These are phyloP conservation scores for Sardina pilchardus DNA, from an alignment of 2,113 vertebrate species.

Conservation along the genomic window DNA sequence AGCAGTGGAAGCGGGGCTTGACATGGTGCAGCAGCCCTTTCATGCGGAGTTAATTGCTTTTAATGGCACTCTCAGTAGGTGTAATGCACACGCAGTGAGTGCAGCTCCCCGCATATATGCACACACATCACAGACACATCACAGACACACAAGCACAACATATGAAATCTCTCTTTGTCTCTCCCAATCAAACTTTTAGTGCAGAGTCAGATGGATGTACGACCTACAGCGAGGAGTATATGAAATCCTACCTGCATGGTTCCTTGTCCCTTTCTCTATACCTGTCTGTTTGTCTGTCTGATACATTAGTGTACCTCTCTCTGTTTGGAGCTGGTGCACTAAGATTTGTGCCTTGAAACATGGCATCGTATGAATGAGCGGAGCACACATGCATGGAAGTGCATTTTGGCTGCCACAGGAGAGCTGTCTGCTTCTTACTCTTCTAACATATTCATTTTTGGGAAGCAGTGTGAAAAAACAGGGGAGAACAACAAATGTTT, in stretches of 20 bases:
- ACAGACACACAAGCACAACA: background rate
- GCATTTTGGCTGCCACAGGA: too few species aligned
- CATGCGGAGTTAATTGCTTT: slow-evolving; percentile 17
- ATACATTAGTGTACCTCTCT: background rate
- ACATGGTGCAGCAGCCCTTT: background rate
- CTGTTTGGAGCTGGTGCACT: background rate
- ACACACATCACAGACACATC: background rate
- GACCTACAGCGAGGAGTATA: too few species aligned
- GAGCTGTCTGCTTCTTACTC: too few species aligned
- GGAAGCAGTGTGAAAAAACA: too few species aligned
- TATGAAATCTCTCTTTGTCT: background rate
- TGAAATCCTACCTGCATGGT: too few species aligned
- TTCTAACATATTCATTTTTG: too few species aligned
- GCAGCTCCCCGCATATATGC: background rate
- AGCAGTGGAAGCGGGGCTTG: background rate
- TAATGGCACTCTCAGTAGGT: slow-evolving; percentile 21
- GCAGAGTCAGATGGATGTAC: too few species aligned
- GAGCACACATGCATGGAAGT: too few species aligned
- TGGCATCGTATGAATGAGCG: too few species aligned
- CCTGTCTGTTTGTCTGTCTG: background rate
- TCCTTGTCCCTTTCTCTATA: background rate
- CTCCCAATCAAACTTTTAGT: background rate
- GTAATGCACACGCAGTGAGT: background rate
- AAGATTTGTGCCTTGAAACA: too few species aligned
- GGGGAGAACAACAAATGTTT: too few species aligned